These are phyloP conservation scores for Mesoclemmys tuberculata DNA, from an alignment of 2,113 vertebrate species.

Conservation along the genomic window DNA sequence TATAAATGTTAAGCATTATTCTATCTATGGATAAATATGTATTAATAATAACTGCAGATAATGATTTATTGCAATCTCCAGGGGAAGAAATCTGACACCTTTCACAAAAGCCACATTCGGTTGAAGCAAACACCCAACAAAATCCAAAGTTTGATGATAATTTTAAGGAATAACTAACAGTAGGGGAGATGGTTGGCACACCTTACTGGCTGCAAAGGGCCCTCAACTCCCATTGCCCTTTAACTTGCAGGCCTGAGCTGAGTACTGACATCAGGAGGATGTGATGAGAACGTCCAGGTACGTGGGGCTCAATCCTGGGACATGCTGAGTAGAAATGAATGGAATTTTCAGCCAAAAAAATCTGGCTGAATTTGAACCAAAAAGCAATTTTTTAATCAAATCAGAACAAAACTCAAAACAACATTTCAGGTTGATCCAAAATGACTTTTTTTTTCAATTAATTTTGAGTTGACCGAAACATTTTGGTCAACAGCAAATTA, in stretches of 20 bases:
- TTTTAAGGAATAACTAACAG: not conserved
- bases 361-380: not conserved
- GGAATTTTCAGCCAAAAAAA: not conserved
- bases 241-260: not conserved
- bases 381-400: not conserved
- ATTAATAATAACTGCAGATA: not conserved
- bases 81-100: not conserved
- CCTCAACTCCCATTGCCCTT: not conserved
- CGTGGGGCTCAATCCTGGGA: not conserved
- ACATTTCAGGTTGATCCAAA: not conserved
- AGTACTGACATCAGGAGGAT: not conserved
- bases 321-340: not conserved
- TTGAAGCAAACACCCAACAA: not conserved
- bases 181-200: not conserved
- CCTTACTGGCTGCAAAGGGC: not conserved
- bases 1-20: not conserved
- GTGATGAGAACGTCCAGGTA: not conserved
- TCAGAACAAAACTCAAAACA: too few species aligned
- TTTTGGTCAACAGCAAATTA: not conserved
- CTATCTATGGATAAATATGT: not conserved
- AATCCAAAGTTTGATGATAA: not conserved
- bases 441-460: not conserved
- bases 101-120: not conserved
- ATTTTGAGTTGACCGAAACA: not conserved
- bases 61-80: not conserved